A percentile compares a stretch with the other conserved stretches of the same genome.
Conservation (phyloP, 2,888 invertebrate genomes). For the Leucozona laternaria region DNA sequence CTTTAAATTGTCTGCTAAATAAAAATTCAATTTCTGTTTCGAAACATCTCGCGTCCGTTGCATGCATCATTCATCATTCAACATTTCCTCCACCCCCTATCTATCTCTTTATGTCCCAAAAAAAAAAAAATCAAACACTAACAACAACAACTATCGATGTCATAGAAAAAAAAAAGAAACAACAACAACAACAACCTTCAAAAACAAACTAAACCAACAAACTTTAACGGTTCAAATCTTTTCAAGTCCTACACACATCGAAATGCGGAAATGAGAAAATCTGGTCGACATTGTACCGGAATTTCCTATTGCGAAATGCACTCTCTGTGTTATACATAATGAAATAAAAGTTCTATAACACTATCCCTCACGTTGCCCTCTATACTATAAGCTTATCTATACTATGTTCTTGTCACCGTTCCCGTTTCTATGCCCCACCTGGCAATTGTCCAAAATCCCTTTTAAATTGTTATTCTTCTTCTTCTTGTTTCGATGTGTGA, state of each 20-base stretch:
- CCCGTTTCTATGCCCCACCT: slow-evolving; percentile 41
- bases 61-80: slow-evolving; percentile 38
- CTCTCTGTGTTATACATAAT: slow-evolving; percentile 29
- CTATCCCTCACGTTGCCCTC: not conserved
- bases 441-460: slow-evolving; percentile 65
- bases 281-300: slow-evolving; percentile 74
- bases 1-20: not conserved
- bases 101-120: not conserved
- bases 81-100: slow-evolving; percentile 20
- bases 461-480: slow-evolving; percentile 42
- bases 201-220: slow-evolving; percentile 54
- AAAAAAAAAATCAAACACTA: not conserved
- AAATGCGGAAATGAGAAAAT: slow-evolving; percentile 72
- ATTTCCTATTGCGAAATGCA: slow-evolving; percentile 75
- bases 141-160: slow-evolving; percentile 26
- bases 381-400: not conserved
- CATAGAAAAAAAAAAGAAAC: slow-evolving; percentile 2
- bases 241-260: slow-evolving; percentile 42
- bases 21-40: slow-evolving; percentile 17
- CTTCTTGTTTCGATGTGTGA: not conserved
- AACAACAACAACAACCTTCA: slow-evolving; percentile 27
- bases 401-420: not conserved
- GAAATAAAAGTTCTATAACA: slow-evolving; percentile 34
- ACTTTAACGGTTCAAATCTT: slow-evolving; percentile 65
- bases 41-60: slow-evolving; percentile 23